Evolutionary conservation across 2,113 vertebrate species (phyloP).

Genomic region (Amblyornis subalaris): DNA sequence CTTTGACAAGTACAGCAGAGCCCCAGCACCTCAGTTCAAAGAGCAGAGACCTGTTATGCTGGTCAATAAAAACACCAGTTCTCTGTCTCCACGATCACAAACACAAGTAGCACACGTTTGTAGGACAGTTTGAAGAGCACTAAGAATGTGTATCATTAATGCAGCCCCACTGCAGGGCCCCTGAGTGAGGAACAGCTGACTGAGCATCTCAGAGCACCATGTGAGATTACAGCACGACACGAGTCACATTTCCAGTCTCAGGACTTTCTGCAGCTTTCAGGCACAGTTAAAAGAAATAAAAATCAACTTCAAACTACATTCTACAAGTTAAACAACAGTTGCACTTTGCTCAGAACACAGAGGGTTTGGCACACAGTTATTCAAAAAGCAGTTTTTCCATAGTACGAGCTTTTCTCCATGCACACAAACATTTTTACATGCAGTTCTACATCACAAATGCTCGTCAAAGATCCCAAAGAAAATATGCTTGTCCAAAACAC

Average conservation of each 20-base stretch:
- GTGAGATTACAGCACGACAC: not conserved
- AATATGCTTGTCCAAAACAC: slow-evolving; percentile 16
- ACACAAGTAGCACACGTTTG: not conserved
- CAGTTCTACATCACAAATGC: slow-evolving; percentile 28
- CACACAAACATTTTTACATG: slow-evolving; percentile 60
- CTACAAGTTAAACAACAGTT: slow-evolving; percentile 27
- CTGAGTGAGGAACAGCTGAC: not conserved
- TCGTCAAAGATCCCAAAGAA: not conserved
- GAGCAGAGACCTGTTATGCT: not conserved
- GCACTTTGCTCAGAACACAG: slow-evolving; percentile 45
- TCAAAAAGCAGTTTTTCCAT: slow-evolving; percentile 7
- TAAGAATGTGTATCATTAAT: not conserved
- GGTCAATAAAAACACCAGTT: not conserved
- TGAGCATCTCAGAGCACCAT: not conserved
- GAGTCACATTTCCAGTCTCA: not conserved
- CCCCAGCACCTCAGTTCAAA: not conserved
- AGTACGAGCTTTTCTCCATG: slow-evolving; percentile 45
- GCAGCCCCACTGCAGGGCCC: not conserved
- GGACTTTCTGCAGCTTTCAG: slow-evolving; percentile 22
- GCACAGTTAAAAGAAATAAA: not conserved
- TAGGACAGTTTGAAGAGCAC: not conserved
- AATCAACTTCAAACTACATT: slow-evolving; percentile 17
- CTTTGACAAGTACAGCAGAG: not conserved
- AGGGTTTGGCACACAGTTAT: slow-evolving; percentile 7
- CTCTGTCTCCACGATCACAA: not conserved